Evolutionary conservation across 1,140 invertebrate species (phyloP).

Genomic region (Harpegnathos saltator): DNA sequence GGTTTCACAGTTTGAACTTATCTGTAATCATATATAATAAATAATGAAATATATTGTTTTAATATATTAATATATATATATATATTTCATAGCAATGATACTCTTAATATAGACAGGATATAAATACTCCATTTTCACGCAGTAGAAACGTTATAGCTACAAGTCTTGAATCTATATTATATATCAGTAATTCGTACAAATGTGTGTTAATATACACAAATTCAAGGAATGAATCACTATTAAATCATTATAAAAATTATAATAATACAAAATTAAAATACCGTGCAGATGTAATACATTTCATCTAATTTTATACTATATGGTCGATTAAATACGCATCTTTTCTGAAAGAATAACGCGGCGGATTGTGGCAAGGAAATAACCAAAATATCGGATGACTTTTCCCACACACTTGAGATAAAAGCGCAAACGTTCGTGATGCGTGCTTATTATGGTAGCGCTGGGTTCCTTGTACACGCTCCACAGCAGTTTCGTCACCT

Average conservation of each 20-base stretch:
- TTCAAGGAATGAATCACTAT: conserved; percentile 32
- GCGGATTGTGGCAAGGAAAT: conserved; percentile 87
- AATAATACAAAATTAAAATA: conserved; percentile 48
- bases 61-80: conserved; percentile 19
- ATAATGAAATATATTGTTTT: conserved; percentile 27
- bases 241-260: conserved; percentile 26
- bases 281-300: conserved; percentile 29
- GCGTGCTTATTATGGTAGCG: conserved; percentile 86
- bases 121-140: conserved; percentile 33
- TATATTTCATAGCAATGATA: conserved; percentile 6
- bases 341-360: conserved; percentile 86
- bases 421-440: conserved; percentile 88
- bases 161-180: conserved; percentile 42
- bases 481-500: conserved; percentile 93
- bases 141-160: conserved; percentile 42
- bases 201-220: conserved; percentile 10
- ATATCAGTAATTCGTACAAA: conserved; percentile 23
- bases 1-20: conserved; percentile 10
- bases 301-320: conserved; percentile 84
- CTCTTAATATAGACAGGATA: conserved; percentile 21
- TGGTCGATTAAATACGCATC: conserved; percentile 88
- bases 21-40: neutral
- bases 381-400: conserved; percentile 90
- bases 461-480: conserved; percentile 91
- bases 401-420: conserved; percentile 93